Evolutionary conservation across 2,797 vertebrate species (phyloP), one percentile per base, ranked within the genome.

Genomic region (Acomys russatus): DNA sequence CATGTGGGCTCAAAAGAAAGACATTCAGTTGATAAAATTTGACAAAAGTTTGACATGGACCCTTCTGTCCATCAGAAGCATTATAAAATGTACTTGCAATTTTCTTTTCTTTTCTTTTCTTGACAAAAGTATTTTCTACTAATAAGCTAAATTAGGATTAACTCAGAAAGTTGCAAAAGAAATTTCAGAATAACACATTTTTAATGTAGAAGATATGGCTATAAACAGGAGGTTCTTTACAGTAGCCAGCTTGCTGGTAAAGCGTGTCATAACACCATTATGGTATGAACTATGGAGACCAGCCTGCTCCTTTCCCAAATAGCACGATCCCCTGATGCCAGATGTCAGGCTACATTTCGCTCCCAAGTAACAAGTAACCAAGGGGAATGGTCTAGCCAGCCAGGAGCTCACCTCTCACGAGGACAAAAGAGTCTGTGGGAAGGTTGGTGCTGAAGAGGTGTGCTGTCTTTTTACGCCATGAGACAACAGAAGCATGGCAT

Each of bases 11-110:
- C 35, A 77, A 51, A 64, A 91, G 28, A 68, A 28, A 87, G 59
- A 94, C n/a, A 94, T 63, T 23, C 23, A 71, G 66, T 59, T 96
- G 84, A 84, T 66, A 95, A 84, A 88, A 96, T 61, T 78, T 89
- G 79, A 89, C 23, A 93, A 61, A 96, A 95, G 33, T 96, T 96
- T 91, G 83, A 91, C 68, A 85, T 3, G 79, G 70, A 18, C 49
- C 82, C 59, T 83, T 83, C 66, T 92, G 74, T 92, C 82, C 71
- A 30, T 91, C 30, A 61, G 68, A 92, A 14, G 33, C 54, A 25
- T 84, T 91, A 11, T 54, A 85, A 91, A 44, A 54, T 30, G 68
- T 68, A 28, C 87, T 25, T 70, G 14, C 12, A 33, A 33, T 70
- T 96, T 66, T 93, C 14, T 44, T 56, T 56, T 56, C 44, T 44